phyloP scores from a whole-genome alignment of 2,113 vertebrate species.

The Microcebus ravelobensis region DNA sequence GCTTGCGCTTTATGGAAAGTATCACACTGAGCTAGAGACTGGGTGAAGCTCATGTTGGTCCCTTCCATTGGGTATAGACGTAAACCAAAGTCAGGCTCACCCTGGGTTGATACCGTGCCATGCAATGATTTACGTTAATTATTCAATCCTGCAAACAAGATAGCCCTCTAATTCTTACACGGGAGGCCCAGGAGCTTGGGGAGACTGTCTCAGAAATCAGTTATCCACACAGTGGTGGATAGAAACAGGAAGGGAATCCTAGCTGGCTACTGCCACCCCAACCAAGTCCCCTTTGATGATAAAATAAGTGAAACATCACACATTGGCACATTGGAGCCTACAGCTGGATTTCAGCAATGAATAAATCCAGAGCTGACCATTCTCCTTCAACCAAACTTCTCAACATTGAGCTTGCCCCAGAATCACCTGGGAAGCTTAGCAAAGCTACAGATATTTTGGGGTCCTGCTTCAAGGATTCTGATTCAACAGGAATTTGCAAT shows the following conservation, averaged over 20 bases:
- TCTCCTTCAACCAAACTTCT: constrained; percentile 2
- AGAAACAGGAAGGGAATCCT: background rate
- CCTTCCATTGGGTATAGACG: background rate
- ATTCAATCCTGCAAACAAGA: background rate
- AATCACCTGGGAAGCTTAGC: background rate
- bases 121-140: background rate
- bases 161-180: background rate
- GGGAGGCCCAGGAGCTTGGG: background rate
- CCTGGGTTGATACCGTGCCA: background rate
- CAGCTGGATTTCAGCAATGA: background rate
- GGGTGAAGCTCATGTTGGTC: accelerated
- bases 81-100: background rate
- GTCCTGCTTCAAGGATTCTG: background rate
- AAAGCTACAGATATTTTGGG: background rate
- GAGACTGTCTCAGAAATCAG: background rate
- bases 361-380: background rate
- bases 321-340: background rate
- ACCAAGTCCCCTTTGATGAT: background rate
- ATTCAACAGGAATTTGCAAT: background rate
- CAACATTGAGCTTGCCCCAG: background rate
- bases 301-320: background rate
- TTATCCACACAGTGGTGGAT: background rate
- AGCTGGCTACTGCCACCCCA: background rate
- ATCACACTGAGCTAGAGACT: too few species aligned
- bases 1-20: background rate